These are phyloP conservation scores for Drosophila ohnishii DNA, from an alignment of 1,140 invertebrate species.

Conservation along the genomic window DNA sequence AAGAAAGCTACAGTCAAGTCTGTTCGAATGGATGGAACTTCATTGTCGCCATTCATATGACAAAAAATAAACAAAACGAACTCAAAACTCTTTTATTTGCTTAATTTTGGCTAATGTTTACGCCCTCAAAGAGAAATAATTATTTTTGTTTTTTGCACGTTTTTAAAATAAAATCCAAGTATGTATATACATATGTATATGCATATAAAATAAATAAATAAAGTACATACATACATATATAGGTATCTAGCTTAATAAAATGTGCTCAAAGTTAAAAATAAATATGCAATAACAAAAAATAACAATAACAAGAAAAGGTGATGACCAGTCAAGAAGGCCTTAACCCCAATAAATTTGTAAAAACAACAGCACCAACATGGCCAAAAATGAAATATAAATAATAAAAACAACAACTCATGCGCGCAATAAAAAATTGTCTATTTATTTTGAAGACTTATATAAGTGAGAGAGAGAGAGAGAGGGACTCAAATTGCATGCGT, in stretches of 20 bases:
- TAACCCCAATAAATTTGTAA: conserved; percentile 74
- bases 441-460: conserved; percentile 8
- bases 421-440: conserved; percentile 13
- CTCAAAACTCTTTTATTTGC: background rate
- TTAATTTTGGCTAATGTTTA: conserved; percentile 10
- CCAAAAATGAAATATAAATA: conserved; percentile 1
- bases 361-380: conserved; percentile 37
- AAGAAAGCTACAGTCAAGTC: background rate
- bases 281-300: conserved; percentile 40
- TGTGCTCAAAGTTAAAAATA: conserved; percentile 45
- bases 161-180: conserved; percentile 47
- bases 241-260: conserved; percentile 22
- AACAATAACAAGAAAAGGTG: conserved; percentile 22
- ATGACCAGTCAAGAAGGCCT: conserved; percentile 63
- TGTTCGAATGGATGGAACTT: no score
- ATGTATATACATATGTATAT: background rate
- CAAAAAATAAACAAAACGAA: background rate
- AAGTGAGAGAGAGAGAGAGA: background rate
- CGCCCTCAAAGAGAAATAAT: conserved; percentile 47
- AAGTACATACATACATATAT: background rate
- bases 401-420: conserved; percentile 22
- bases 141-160: conserved; percentile 27
- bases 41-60: background rate
- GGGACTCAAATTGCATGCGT: background rate
- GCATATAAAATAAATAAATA: conserved; percentile 4